Percentiles rank a stretch among this genome's conserved stretches.
Conservation (phyloP, 2,888 invertebrate species). For the Aradus depressus region DNA sequence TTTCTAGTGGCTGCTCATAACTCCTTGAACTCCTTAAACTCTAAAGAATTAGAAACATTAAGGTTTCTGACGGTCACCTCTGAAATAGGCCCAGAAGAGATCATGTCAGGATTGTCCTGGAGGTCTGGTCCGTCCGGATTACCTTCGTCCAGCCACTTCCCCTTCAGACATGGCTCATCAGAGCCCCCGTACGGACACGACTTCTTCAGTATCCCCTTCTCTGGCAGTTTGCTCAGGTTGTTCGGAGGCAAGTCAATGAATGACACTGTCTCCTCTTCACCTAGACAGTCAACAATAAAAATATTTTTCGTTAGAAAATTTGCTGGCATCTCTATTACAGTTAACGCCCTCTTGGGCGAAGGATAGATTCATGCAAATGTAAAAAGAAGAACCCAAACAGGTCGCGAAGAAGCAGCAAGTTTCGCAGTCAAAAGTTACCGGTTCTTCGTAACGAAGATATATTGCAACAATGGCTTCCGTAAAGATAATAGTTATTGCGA, state of each 20-base stretch:
- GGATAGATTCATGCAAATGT: too few relatives aligned
- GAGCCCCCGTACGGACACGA: constrained; percentile 61
- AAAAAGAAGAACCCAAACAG: background rate
- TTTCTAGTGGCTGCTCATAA: too few relatives aligned
- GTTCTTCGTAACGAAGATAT: too few relatives aligned
- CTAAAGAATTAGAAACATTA: background rate
- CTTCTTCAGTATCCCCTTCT: constrained; percentile 88
- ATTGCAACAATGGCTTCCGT: too few relatives aligned
- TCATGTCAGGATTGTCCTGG: constrained; percentile 46
- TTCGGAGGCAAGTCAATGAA: constrained; percentile 70
- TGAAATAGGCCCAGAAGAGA: constrained; percentile 48
- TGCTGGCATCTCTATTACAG: too few relatives aligned
- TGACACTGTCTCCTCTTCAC: constrained; percentile 64
- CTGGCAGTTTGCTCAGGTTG: constrained; percentile 64
- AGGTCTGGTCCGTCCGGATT: constrained; percentile 59
- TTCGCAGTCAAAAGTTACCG: too few relatives aligned
- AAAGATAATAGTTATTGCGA: too few relatives aligned
- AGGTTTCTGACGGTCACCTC: constrained; percentile 37
- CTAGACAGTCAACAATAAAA: constrained; percentile 19
- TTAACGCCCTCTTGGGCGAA: too few relatives aligned
- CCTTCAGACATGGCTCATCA: constrained; percentile 53
- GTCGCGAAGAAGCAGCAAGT: background rate
- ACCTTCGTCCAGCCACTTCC: constrained; percentile 50
- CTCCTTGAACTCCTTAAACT: too few relatives aligned
- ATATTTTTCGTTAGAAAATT: constrained; percentile 1